A percentile compares a stretch with the other conserved stretches of the same genome.
phyloP scores from a whole-genome alignment of 2,797 vertebrate species.

The Holocentrus rufus region DNA sequence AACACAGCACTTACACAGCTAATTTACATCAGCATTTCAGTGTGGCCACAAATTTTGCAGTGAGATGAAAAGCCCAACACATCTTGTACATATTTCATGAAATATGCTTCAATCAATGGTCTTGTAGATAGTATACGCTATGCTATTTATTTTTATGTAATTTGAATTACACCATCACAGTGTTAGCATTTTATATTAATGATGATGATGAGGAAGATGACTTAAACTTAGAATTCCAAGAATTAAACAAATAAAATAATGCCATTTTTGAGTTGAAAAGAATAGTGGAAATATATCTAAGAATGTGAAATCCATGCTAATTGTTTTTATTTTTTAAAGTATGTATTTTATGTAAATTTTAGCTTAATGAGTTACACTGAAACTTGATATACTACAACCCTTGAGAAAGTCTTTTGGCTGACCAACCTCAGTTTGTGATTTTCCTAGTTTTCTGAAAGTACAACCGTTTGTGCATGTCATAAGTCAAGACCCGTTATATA shows the following conservation, averaged over 20 bases:
- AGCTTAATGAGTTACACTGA: constrained; percentile 8
- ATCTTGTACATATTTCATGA: not conserved
- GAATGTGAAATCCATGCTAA: not conserved
- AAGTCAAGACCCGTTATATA: constrained; percentile 24
- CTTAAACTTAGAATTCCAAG: no score
- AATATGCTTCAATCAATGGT: not conserved
- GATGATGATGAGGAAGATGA: constrained; percentile 3
- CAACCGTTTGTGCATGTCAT: not conserved
- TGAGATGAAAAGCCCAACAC: not conserved
- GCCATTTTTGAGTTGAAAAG: constrained; percentile 9
- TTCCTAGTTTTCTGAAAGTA: not conserved
- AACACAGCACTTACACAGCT: no score
- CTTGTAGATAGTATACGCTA: not conserved
- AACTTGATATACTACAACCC: constrained; percentile 2
- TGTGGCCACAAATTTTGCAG: not conserved
- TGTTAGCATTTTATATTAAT: constrained; percentile 26
- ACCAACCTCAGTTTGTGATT: not conserved
- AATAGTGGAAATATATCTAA: not conserved
- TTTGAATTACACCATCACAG: constrained; percentile 5
- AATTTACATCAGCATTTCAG: not conserved
- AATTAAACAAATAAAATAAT: not conserved
- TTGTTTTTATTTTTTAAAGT: constrained; percentile 17
- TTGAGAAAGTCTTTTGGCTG: not conserved
- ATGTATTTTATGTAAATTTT: not conserved
- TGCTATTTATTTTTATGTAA: constrained; percentile 38